Percentiles rank a stretch among this genome's conserved stretches.
These are phyloP conservation scores for Aurelia aurita DNA, from an alignment of 30 jellyfish, hydroid and myxozoan genomes.

Conservation along the genomic window DNA sequence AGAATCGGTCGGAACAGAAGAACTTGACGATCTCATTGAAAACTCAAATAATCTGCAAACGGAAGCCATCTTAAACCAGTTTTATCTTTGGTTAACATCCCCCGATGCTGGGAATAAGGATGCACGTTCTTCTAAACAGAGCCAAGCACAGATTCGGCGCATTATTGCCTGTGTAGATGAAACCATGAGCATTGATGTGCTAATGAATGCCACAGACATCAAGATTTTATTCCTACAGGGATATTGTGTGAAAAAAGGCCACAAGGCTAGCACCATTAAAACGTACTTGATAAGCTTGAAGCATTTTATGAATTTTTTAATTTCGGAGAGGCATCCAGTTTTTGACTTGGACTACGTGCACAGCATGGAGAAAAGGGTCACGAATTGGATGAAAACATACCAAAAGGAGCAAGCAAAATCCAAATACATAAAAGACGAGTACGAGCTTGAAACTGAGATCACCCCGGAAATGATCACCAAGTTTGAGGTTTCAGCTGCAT, in stretches of 20 bases:
- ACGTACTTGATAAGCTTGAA: not conserved
- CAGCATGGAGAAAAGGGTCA: not conserved
- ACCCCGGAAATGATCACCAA: not conserved
- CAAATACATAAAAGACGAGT: not conserved
- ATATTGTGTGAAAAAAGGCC: not conserved
- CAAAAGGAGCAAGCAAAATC: not conserved
- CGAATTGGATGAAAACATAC: not conserved
- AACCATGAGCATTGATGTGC: not conserved
- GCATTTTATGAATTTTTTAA: not conserved
- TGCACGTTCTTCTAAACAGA: not conserved
- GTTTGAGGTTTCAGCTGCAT: not conserved
- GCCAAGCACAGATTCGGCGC: not conserved
- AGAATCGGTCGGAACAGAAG: no score
- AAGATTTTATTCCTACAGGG: not conserved
- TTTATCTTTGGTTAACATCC: not conserved
- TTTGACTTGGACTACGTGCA: not conserved
- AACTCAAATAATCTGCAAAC: not conserved
- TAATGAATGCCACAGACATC: not conserved
- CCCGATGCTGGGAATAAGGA: constrained; percentile 5
- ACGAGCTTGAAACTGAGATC: not conserved
- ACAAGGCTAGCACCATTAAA: not conserved
- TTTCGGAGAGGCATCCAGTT: not conserved
- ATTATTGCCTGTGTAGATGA: constrained; percentile 1
- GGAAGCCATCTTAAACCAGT: not conserved
- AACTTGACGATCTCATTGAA: not conserved